phyloP scores from a whole-genome alignment of 2,113 vertebrate genomes.

The Myrmophylax atrothorax region DNA sequence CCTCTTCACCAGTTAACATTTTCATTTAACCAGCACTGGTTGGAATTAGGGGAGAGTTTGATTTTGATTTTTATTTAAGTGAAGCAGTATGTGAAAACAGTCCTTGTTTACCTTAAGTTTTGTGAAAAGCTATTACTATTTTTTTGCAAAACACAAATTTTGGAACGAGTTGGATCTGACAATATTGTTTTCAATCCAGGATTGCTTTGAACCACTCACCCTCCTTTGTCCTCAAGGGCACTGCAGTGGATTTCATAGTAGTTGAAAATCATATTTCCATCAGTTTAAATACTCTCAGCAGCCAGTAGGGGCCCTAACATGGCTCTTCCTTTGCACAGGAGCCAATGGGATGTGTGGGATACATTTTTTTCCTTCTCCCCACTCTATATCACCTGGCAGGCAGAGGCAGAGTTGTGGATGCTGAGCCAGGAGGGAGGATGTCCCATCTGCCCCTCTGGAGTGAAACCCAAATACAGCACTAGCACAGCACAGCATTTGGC shows the following conservation, averaged over 20 bases:
- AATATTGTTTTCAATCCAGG: background rate
- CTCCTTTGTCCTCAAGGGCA: background rate
- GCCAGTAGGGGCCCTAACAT: background rate
- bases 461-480: background rate
- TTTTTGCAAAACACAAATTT: background rate
- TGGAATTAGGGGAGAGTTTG: background rate
- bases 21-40: background rate
- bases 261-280: background rate
- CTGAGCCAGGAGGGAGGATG: background rate
- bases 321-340: background rate
- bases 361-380: background rate
- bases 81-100: background rate
- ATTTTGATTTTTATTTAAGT: background rate
- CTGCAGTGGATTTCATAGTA: background rate
- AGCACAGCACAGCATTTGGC: background rate
- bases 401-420: background rate
- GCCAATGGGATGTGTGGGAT: fast-evolving
- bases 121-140: background rate
- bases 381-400: background rate
- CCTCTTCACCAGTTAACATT: background rate
- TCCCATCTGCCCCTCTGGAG: background rate
- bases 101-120: background rate
- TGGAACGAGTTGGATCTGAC: background rate
- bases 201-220: background rate
- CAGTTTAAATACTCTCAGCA: background rate